phyloP scores from a whole-genome alignment of 37 sponge, comb jelly and placozoan genomes.

The Mnemiopsis leidyi region DNA sequence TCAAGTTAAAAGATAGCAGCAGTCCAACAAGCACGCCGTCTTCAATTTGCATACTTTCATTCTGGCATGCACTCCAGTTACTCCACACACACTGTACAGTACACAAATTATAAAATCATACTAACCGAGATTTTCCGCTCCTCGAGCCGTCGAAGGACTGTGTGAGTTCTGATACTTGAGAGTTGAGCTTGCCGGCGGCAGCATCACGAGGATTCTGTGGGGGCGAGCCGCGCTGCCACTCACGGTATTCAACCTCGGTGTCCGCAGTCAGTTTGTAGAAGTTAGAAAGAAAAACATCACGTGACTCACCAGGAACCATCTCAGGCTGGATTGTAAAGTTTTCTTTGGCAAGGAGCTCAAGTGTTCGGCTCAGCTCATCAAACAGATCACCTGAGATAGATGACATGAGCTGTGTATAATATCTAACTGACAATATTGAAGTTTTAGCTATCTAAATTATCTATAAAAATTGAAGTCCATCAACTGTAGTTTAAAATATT shows the following conservation, averaged over 20 bases:
- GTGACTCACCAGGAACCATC: not conserved
- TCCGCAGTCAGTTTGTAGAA: not conserved
- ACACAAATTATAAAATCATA: not conserved
- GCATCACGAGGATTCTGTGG: not conserved
- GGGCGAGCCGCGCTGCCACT: constrained; percentile 42
- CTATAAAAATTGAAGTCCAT: too few species aligned
- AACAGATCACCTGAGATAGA: constrained; percentile 30
- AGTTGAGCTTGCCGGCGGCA: constrained; percentile 44
- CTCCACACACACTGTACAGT: not conserved
- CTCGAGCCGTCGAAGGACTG: constrained; percentile 20
- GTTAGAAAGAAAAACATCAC: not conserved
- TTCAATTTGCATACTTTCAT: not conserved
- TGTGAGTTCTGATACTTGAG: constrained; percentile 48
- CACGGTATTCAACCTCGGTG: constrained; percentile 46
- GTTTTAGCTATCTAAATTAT: too few species aligned
- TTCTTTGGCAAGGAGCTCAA: constrained; percentile 14
- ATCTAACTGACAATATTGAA: not conserved
- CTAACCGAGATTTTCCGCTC: constrained; percentile 46
- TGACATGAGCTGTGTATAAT: not conserved
- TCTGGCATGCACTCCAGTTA: not conserved
- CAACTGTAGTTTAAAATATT: too few species aligned
- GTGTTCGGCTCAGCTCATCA: not conserved
- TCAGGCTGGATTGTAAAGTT: not conserved
- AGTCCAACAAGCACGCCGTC: not conserved
- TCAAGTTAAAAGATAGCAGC: not conserved